Conservation (phyloP, 2,113 vertebrate species). For the Dicrurus megarhynchus region DNA sequence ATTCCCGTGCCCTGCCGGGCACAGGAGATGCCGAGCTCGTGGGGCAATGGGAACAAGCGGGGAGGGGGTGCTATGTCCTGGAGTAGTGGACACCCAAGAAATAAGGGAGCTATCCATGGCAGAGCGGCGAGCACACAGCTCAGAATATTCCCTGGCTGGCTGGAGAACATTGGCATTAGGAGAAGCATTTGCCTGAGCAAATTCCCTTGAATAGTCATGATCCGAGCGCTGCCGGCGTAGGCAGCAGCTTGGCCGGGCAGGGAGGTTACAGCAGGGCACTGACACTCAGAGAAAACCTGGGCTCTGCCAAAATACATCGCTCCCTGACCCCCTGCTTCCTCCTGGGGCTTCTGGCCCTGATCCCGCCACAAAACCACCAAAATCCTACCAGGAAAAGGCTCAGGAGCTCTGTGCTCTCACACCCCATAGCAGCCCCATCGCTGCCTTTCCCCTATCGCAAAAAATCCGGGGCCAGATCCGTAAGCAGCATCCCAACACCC, state of each 20-base stretch:
- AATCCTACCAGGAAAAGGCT: accelerated
- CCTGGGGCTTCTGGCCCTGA: accelerated
- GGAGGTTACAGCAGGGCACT: background rate
- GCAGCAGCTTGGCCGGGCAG: background rate
- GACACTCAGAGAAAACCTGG: background rate
- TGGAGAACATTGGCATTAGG: background rate
- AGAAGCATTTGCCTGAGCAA: background rate
- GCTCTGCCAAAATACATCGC: background rate
- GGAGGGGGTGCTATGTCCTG: background rate
- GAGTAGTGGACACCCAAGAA: background rate
- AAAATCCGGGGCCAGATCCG: background rate
- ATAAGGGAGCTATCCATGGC: background rate
- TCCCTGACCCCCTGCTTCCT: background rate
- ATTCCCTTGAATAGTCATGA: background rate
- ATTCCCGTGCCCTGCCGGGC: background rate
- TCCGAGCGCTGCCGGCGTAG: background rate
- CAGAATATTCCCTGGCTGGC: background rate
- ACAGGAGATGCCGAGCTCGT: background rate
- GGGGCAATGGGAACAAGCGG: background rate
- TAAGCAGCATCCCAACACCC: background rate
- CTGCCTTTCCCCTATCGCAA: background rate
- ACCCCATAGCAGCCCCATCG: background rate
- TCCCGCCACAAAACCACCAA: background rate
- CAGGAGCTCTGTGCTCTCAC: background rate
- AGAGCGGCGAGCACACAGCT: background rate